Conservation (phyloP, 2,797 vertebrate species). For the Triplophysa yarkandensis region DNA sequence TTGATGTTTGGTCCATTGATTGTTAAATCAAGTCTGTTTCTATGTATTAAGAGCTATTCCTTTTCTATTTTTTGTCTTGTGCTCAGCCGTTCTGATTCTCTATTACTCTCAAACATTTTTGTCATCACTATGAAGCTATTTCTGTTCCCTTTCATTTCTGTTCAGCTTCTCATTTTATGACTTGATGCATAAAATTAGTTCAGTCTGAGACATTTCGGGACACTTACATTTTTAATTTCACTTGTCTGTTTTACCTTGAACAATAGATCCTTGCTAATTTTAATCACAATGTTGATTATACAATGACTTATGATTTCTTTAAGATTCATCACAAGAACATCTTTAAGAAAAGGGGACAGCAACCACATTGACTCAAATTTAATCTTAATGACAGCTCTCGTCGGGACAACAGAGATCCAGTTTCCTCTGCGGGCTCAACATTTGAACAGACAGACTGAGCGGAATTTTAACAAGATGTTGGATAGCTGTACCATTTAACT, state of each 20-base stretch:
- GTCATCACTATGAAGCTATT: background rate
- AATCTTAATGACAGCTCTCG: slow-evolving; percentile 17
- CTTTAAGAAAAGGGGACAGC: slow-evolving; percentile 5
- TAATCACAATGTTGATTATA: background rate
- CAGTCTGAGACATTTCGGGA: too few species aligned
- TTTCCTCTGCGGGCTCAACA: background rate
- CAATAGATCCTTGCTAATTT: background rate
- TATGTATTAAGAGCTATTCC: slow-evolving; percentile 25
- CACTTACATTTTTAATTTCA: background rate
- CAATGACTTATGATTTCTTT: background rate
- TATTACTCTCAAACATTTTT: background rate
- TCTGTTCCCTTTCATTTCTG: background rate
- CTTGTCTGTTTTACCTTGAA: background rate
- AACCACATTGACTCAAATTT: slow-evolving; percentile 10
- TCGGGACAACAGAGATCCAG: slow-evolving; percentile 21
- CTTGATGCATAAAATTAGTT: background rate
- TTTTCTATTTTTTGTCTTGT: background rate
- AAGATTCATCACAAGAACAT: slow-evolving; percentile 3
- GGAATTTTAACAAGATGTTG: slow-evolving; percentile 28
- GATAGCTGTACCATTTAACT: background rate
- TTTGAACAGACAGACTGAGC: slow-evolving; percentile 20
- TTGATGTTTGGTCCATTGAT: slow-evolving; percentile 6
- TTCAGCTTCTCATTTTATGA: background rate
- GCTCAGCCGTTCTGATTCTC: background rate
- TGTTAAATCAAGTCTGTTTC: slow-evolving; percentile 9